phyloP scores from a whole-genome alignment of 2,797 vertebrate species.

The Micrastur ruficollis region DNA sequence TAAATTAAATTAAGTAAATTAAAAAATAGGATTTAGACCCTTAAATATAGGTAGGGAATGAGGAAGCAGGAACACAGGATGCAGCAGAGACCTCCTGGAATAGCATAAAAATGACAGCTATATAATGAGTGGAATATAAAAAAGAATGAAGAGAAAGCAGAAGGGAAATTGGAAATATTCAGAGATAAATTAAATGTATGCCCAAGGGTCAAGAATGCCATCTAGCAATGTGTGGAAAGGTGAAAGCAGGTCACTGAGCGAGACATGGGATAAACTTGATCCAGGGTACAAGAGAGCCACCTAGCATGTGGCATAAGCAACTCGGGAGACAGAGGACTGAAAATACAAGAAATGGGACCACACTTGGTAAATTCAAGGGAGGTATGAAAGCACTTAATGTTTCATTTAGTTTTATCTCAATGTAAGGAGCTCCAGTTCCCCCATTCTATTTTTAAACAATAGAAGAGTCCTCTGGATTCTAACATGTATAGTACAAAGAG shows the following conservation, averaged over 20 bases:
- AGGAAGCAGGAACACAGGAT: background rate
- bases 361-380: background rate
- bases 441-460: background rate
- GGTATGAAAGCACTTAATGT: background rate
- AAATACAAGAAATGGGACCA: background rate
- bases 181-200: conserved; percentile 16
- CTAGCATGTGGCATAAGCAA: background rate
- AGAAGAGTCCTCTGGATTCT: background rate
- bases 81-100: background rate
- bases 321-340: background rate
- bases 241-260: background rate
- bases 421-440: background rate
- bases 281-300: background rate
- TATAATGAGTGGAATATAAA: background rate
- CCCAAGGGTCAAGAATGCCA: conserved; percentile 27
- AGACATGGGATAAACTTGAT: background rate
- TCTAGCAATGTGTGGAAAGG: conserved; percentile 11
- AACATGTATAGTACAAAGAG: background rate
- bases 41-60: background rate
- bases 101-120: background rate
- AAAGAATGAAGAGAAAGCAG: background rate
- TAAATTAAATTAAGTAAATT: no score
- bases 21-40: background rate
- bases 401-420: background rate
- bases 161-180: conserved; percentile 34